Evolutionary conservation across 2,888 invertebrate genomes (phyloP).

Genomic region (Papilio protenor): DNA sequence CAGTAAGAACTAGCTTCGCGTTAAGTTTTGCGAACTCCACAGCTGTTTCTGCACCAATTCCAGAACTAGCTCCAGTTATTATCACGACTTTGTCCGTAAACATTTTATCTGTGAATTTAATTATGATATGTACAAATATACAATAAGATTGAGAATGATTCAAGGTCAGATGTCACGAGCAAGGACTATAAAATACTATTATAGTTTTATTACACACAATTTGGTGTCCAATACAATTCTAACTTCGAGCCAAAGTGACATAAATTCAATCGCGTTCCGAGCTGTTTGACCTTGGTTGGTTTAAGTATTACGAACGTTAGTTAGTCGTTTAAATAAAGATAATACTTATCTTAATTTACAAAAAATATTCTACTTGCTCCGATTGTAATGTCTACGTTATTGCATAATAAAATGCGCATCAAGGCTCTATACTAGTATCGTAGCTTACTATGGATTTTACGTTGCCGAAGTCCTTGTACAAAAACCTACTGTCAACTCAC

Average conservation of each 20-base stretch:
- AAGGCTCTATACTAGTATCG: background rate
- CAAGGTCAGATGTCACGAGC: background rate
- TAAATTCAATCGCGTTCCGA: background rate
- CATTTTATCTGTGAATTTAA: conserved; percentile 55
- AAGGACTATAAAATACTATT: background rate
- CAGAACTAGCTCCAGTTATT: conserved; percentile 89
- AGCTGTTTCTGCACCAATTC: conserved; percentile 90
- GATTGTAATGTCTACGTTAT: background rate
- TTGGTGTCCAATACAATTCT: background rate
- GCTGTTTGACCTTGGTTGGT: conserved; percentile 1
- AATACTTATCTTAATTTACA: background rate
- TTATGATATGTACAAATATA: background rate
- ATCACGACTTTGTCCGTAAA: conserved; percentile 85
- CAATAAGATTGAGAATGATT: background rate
- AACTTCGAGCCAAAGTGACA: background rate
- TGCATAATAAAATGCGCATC: background rate
- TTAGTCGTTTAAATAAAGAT: background rate
- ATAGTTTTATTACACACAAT: background rate
- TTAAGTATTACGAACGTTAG: background rate
- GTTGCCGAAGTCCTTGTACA: background rate
- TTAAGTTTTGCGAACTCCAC: conserved; percentile 87
- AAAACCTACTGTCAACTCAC: background rate
- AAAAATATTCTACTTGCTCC: background rate
- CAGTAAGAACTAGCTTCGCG: conserved; percentile 86
- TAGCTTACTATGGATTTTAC: too few species aligned